These are phyloP conservation scores for Rhegmatorhina hoffmannsi DNA, from an alignment of 2,113 vertebrate genomes.

Conservation along the genomic window DNA sequence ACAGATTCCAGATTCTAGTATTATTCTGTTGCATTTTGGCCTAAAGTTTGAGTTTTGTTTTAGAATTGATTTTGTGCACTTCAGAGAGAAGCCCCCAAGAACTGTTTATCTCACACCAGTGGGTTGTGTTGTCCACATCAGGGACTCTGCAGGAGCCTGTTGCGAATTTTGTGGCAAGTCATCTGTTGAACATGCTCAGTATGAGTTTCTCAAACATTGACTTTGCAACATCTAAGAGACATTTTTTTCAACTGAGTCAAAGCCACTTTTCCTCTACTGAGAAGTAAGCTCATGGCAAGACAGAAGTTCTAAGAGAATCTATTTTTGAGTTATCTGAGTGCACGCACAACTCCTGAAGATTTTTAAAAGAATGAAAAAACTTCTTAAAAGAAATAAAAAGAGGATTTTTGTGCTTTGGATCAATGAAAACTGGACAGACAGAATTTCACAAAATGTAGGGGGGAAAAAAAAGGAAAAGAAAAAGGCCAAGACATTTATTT, in stretches of 20 bases:
- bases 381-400: constrained; percentile 6
- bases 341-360: background rate
- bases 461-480: background rate
- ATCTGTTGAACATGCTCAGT: background rate
- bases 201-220: background rate
- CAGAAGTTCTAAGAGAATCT: constrained; percentile 27
- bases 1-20: background rate
- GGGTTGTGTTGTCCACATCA: background rate
- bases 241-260: background rate
- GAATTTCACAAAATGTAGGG: background rate
- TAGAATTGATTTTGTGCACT: background rate
- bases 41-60: background rate
- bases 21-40: background rate
- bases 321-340: constrained; percentile 23
- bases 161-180: background rate
- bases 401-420: background rate
- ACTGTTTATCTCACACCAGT: background rate
- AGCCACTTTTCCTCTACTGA: background rate
- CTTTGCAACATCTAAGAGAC: background rate
- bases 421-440: constrained; percentile 41
- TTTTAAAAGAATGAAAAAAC: background rate
- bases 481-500: background rate
- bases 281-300: constrained; percentile 8
- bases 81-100: background rate
- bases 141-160: background rate